Conservation (phyloP, 92 coral and sea anemone genomes). For the Diadumene lineata region DNA sequence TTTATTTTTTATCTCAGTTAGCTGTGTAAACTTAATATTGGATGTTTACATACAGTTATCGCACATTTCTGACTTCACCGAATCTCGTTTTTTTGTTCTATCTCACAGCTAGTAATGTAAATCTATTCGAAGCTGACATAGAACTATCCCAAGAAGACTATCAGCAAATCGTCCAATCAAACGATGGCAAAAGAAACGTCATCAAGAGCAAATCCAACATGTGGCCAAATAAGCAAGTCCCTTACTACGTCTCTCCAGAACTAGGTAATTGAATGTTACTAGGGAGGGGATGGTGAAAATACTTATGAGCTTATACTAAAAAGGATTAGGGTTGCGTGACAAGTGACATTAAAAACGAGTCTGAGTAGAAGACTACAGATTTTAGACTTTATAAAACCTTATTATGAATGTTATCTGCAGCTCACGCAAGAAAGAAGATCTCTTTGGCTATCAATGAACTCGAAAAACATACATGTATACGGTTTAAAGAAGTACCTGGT, state of each 20-base stretch:
- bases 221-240: slow-evolving; percentile 44
- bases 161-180: slow-evolving; percentile 49
- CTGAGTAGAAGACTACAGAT: no score
- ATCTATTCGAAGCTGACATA: slow-evolving; percentile 76
- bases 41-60: no score
- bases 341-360: no score
- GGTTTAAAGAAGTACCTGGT: slow-evolving; percentile 40
- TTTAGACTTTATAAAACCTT: no score
- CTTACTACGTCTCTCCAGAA: slow-evolving; percentile 25
- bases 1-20: no score
- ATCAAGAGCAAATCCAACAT: neutral
- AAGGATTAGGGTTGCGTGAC: no score
- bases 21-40: no score
- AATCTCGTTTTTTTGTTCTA: neutral
- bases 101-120: slow-evolving; percentile 1
- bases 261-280: slow-evolving; percentile 16
- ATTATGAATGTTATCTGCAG: no score
- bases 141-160: slow-evolving; percentile 40
- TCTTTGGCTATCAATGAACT: slow-evolving; percentile 37
- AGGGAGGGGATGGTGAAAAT: neutral
- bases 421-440: slow-evolving; percentile 34
- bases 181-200: slow-evolving; percentile 36
- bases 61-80: no score
- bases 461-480: slow-evolving; percentile 55
- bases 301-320: no score